Percentiles rank a stretch among this genome's conserved stretches.
Evolutionary conservation across 1,140 invertebrate genomes (phyloP).

Genomic region (Drosophila biarmipes): DNA sequence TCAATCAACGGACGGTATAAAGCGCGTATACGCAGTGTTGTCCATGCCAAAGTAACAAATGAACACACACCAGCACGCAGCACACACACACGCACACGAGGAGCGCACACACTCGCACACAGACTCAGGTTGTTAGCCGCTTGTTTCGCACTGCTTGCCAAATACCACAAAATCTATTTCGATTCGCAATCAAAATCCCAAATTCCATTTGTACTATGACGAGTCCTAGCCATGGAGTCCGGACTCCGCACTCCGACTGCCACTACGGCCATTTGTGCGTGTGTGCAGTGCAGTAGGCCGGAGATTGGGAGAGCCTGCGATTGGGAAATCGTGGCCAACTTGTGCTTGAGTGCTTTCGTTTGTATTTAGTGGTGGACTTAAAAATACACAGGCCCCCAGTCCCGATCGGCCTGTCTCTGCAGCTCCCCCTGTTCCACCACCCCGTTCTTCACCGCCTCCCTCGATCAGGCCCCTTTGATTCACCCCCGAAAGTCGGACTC

Average conservation of each 20-base stretch:
- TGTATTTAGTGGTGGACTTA: conserved; percentile 84
- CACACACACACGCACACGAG: conserved; percentile 16
- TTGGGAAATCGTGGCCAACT: conserved; percentile 77
- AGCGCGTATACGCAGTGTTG: conserved; percentile 81
- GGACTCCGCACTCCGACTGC: background rate
- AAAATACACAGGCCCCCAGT: conserved; percentile 72
- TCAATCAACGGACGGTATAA: conserved; percentile 80
- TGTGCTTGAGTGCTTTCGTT: conserved; percentile 84
- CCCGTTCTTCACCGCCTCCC: too few species aligned
- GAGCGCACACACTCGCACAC: conserved; percentile 29
- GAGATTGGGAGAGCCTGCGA: conserved; percentile 25
- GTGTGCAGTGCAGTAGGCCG: conserved; percentile 35
- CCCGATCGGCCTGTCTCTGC: background rate
- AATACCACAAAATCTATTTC: conserved; percentile 84
- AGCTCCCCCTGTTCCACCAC: background rate
- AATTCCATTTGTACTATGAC: conserved; percentile 76
- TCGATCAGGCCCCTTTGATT: background rate
- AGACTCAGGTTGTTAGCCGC: conserved; percentile 42
- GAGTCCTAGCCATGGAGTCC: conserved; percentile 12
- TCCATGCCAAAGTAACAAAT: conserved; percentile 74
- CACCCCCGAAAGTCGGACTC: conserved; percentile 13
- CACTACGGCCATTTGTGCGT: background rate
- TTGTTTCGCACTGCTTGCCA: conserved; percentile 77
- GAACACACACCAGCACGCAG: conserved; percentile 42
- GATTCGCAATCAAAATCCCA: conserved; percentile 84